Conservation (phyloP, 2,888 invertebrate genomes). For the Cataglyphis albicans region DNA sequence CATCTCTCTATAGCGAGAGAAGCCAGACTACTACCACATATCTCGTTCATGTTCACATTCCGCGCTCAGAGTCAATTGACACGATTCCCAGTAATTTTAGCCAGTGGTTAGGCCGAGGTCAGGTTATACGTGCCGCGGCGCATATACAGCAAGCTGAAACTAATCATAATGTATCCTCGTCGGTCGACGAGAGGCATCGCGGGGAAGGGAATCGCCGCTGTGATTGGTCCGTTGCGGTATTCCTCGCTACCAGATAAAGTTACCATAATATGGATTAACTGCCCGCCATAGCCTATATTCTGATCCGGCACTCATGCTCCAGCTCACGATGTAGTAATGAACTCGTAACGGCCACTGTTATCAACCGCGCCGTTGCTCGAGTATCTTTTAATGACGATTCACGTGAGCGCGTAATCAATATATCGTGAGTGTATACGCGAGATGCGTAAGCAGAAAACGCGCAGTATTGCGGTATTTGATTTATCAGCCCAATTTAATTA, state of each 20-base stretch:
- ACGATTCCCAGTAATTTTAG: conserved; percentile 76
- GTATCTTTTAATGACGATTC: conserved; percentile 70
- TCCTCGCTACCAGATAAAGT: conserved; percentile 76
- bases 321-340: conserved; percentile 68
- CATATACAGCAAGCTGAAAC: conserved; percentile 68
- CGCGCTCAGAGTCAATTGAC: conserved; percentile 71
- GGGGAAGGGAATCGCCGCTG: conserved; percentile 54
- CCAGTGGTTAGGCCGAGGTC: conserved; percentile 71
- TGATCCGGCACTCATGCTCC: conserved; percentile 65
- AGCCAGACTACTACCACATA: not conserved
- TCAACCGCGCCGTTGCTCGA: conserved; percentile 61
- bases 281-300: conserved; percentile 72
- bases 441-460: conserved; percentile 13
- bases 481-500: conserved; percentile 51
- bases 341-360: conserved; percentile 70
- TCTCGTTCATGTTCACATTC: conserved; percentile 47
- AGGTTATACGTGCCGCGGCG: conserved; percentile 65
- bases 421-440: conserved; percentile 9
- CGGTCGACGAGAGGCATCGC: conserved; percentile 59
- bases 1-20: conserved; percentile 1
- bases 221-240: conserved; percentile 77
- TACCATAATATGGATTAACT: conserved; percentile 78
- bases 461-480: conserved; percentile 24
- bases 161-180: conserved; percentile 77
- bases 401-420: conserved; percentile 57